Evolutionary conservation across 2,888 invertebrate genomes (phyloP), one percentile per base, ranked within the genome.

Genomic region (Trachelus stipa): DNA sequence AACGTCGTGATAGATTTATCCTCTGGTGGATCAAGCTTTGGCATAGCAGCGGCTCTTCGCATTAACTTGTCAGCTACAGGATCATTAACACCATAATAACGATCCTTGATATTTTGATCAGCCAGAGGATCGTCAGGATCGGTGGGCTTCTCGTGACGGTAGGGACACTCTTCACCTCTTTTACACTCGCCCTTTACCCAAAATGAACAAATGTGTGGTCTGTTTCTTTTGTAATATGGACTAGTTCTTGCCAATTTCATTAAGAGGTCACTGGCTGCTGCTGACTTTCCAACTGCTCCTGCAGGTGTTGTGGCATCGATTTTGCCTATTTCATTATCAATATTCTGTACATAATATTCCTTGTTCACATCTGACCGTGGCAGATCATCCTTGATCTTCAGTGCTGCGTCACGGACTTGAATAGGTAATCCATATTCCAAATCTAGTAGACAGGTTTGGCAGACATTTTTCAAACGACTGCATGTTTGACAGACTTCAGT

Each of bases 111-210:
- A 90, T 98, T 99, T 91, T 98, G 98, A 92, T 98, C 98, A 56
- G 98, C 97, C 71, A 98, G 92, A 1, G 98, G 98, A 93, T 98
- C 98, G 92, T 98, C 98, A 31, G 98, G 98, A 92, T 99, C 98
- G 3, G 98, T 98, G 0, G 98, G 98, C 90, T 98, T 98, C 90
- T 99, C 98, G 88, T 98, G 98, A 69, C 98, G 93, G 90, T 98
- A 98, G 0, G 98, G 98, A 91, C 98, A 98, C 90, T 99, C 98
- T 91, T 99, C 98, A 31, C 98, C 98, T 91, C 98, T 93, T 88
- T 97, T 95, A 90, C 98, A 98, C 91, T 98, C 98, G 2, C 98
- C 98, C 93, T 98, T 99, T n/a, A 98, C 98, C 97, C 98, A 98
- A 92, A 98, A 99, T 0, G 98, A 98, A 91, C 98, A 98, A 76